Percentiles rank a stretch among this genome's conserved stretches.
Evolutionary conservation across 2,113 vertebrate species (phyloP).

Genomic region (Abramis brama): DNA sequence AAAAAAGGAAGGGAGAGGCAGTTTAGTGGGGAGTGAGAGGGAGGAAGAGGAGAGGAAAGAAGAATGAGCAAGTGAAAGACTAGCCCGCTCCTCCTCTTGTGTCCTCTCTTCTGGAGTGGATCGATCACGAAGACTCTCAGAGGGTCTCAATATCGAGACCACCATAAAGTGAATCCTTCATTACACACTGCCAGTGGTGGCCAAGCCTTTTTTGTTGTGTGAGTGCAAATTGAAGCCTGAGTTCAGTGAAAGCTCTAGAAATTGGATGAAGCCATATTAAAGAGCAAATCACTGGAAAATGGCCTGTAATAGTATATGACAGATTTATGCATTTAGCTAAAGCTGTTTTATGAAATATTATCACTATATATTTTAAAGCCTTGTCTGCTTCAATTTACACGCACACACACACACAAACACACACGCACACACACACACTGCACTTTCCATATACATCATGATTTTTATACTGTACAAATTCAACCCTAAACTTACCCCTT

Average conservation of each 20-base stretch:
- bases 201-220: neutral
- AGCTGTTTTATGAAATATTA: slow-evolving; percentile 4
- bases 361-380: neutral
- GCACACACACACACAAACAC: too few species aligned
- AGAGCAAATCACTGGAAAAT: neutral
- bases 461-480: too few species aligned
- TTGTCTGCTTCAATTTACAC: neutral
- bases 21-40: neutral
- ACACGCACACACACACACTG: too few species aligned
- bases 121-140: neutral
- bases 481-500: too few species aligned
- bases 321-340: neutral
- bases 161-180: slow-evolving; percentile 15
- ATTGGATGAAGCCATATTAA: neutral
- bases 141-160: neutral
- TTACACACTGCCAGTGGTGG: neutral
- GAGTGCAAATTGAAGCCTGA: neutral
- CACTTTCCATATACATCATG: too few species aligned
- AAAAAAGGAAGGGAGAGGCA: neutral
- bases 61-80: slow-evolving; percentile 24
- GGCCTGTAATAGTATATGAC: neutral
- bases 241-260: neutral
- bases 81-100: neutral
- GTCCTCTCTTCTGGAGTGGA: neutral
- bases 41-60: slow-evolving; percentile 13